These are phyloP conservation scores for Tenualosa ilisha DNA, from an alignment of 2,797 vertebrate genomes.

Conservation along the genomic window DNA sequence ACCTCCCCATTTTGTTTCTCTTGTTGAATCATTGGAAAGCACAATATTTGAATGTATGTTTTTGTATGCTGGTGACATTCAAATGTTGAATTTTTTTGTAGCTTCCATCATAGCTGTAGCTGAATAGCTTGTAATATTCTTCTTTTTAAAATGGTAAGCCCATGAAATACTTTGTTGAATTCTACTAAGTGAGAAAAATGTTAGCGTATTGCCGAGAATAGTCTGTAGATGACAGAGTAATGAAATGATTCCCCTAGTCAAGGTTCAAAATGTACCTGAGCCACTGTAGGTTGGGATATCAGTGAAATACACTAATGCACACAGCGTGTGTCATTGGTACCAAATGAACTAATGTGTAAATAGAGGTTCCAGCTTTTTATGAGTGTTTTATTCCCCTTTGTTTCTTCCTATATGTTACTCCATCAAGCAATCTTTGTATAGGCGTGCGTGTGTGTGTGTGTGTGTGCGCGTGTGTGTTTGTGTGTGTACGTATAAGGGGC, in stretches of 20 bases:
- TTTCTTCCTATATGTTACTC: conserved; percentile 52
- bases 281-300: conserved; percentile 11
- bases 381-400: conserved; percentile 46
- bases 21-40: conserved; percentile 5
- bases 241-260: conserved; percentile 4
- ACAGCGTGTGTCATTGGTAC: conserved; percentile 18
- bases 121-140: conserved; percentile 54
- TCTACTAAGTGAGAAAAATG: conserved; percentile 4
- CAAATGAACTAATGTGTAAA: conserved; percentile 62
- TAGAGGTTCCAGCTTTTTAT: conserved; percentile 61
- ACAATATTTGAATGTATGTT: conserved; percentile 24
- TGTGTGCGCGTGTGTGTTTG: background rate
- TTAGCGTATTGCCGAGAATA: background rate
- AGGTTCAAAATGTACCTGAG: background rate
- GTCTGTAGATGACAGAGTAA: background rate
- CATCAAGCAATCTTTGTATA: conserved; percentile 61
- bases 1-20: background rate
- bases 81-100: conserved; percentile 22
- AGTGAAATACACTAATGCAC: conserved; percentile 22
- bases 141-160: conserved; percentile 11
- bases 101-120: background rate
- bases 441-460: conserved; percentile 52
- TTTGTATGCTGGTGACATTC: conserved; percentile 23
- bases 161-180: background rate
- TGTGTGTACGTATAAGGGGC: background rate